Conservation (phyloP, 2,797 vertebrate species). For the Denticeps clupeoides region DNA sequence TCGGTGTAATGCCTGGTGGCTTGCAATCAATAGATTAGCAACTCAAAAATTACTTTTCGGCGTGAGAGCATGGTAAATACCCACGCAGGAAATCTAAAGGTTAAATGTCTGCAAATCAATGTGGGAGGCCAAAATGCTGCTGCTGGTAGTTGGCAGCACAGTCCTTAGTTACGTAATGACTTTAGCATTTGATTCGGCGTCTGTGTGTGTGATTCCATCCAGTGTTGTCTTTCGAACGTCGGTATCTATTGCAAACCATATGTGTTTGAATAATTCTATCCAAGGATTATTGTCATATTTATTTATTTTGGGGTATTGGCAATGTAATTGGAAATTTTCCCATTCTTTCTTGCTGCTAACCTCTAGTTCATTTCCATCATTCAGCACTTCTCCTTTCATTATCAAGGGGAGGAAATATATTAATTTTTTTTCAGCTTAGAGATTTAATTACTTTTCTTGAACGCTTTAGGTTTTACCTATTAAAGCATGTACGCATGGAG, state of each 20-base stretch:
- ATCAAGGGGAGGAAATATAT: constrained; percentile 20
- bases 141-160: too few species aligned
- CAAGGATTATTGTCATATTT: too few species aligned
- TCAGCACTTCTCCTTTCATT: constrained; percentile 17
- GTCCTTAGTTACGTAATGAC: too few species aligned
- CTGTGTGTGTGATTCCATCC: too few species aligned
- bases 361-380: constrained; percentile 4
- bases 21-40: not conserved
- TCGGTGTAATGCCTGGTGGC: not conserved
- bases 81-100: not conserved
- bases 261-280: too few species aligned
- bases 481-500: too few species aligned
- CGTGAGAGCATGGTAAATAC: not conserved
- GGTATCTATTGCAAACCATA: too few species aligned
- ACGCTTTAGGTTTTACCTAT: constrained; percentile 22
- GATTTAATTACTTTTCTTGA: constrained; percentile 38
- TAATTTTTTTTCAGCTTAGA: constrained; percentile 16
- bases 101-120: not conserved
- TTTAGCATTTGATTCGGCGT: too few species aligned
- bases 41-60: not conserved
- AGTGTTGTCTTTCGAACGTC: too few species aligned
- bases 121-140: too few species aligned
- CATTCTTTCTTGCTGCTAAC: constrained; percentile 20
- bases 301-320: too few species aligned
- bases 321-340: too few species aligned